Evolutionary conservation across 2,797 vertebrate species (phyloP).

Genomic region (Pempheris klunzingeri): DNA sequence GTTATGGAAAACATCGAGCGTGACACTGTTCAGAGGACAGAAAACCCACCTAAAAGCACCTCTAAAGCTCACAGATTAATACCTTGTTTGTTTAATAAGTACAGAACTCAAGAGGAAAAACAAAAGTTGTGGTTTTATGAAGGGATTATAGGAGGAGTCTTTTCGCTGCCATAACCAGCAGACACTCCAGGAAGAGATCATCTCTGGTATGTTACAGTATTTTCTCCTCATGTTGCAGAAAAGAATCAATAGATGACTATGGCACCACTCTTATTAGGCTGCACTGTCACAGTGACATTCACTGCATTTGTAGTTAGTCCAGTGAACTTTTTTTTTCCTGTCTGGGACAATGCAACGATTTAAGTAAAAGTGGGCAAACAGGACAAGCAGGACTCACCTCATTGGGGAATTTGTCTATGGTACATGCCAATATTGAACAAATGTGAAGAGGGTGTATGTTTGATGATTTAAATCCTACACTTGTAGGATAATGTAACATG

Average conservation of each 20-base stretch:
- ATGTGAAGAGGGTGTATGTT: neutral
- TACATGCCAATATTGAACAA: neutral
- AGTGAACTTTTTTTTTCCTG: neutral
- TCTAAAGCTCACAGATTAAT: too few relatives aligned
- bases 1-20: neutral
- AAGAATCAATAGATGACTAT: too few relatives aligned
- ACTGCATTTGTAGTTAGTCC: neutral
- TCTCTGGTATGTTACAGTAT: neutral
- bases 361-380: neutral
- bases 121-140: neutral
- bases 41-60: neutral
- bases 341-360: neutral
- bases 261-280: too few relatives aligned
- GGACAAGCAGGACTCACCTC: neutral
- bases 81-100: neutral
- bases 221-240: neutral
- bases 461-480: neutral
- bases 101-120: neutral
- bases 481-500: neutral
- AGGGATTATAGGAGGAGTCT: neutral
- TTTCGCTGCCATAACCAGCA: neutral
- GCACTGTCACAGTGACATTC: neutral
- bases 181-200: neutral
- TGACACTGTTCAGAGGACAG: neutral
- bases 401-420: neutral